phyloP scores from a whole-genome alignment of 2,888 invertebrate genomes.

The Drosophila fulvimacula region DNA sequence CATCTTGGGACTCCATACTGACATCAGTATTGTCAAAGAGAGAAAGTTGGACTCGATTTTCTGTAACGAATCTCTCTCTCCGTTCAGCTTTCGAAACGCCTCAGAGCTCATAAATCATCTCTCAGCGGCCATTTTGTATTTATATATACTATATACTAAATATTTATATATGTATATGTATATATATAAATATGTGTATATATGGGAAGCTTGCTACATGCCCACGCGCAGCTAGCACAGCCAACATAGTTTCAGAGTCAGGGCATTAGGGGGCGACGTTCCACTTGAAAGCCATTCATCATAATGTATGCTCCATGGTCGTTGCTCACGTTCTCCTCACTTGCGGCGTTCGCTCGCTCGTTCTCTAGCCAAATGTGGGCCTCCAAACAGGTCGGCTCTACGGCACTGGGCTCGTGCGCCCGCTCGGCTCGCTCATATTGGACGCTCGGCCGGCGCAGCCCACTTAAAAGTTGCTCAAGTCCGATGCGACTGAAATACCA shows the following conservation, averaged over 20 bases:
- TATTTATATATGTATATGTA: slow-evolving; percentile 8
- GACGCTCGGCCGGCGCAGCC: slow-evolving; percentile 58
- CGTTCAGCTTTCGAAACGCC: slow-evolving; percentile 65
- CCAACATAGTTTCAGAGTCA: slow-evolving; percentile 41
- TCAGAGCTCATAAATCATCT: slow-evolving; percentile 74
- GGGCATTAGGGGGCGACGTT: slow-evolving; percentile 63
- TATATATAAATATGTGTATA: slow-evolving; percentile 10
- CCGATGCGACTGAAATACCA: slow-evolving; percentile 59
- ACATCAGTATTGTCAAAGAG: slow-evolving; percentile 37
- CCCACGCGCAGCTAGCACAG: slow-evolving; percentile 40
- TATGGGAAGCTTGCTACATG: slow-evolving; percentile 50
- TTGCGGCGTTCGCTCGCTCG: slow-evolving; percentile 31
- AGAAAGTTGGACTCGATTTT: slow-evolving; percentile 63
- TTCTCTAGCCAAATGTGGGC: slow-evolving; percentile 33
- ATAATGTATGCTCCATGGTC: slow-evolving; percentile 65
- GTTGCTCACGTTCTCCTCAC: slow-evolving; percentile 43
- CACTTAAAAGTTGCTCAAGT: slow-evolving; percentile 73
- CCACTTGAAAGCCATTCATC: slow-evolving; percentile 80
- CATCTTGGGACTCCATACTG: slow-evolving; percentile 50
- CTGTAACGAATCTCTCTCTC: slow-evolving; percentile 35
- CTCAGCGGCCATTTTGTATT: slow-evolving; percentile 68
- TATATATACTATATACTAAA: slow-evolving; percentile 13
- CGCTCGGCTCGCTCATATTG: slow-evolving; percentile 34
- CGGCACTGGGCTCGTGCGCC: slow-evolving; percentile 28
- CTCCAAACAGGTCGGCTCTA: slow-evolving; percentile 49